Conservation (phyloP, 23 tunicate genomes). For the Styela plicata region DNA sequence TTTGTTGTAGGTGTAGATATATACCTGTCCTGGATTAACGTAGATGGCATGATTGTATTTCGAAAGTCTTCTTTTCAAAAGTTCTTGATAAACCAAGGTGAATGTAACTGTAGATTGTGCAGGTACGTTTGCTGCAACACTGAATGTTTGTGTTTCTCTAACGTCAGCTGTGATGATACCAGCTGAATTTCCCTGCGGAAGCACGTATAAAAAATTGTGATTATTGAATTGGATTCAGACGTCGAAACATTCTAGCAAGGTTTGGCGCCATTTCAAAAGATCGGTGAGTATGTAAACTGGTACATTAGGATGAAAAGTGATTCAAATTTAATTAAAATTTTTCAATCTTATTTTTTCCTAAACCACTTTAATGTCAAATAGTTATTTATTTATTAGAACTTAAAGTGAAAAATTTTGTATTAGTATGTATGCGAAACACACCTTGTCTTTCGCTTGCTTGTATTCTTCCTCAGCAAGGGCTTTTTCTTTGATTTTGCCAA, state of each 20-base stretch:
- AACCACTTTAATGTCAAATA: too few relatives aligned
- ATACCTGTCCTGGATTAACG: slow-evolving; percentile 79
- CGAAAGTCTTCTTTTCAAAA: slow-evolving; percentile 52
- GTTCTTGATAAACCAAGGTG: slow-evolving; percentile 47
- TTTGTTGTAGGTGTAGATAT: too few relatives aligned
- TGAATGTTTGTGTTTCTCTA: slow-evolving; percentile 60
- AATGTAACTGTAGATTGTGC: slow-evolving; percentile 46
- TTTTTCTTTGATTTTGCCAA: slow-evolving; percentile 59
- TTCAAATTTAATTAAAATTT: too few relatives aligned
- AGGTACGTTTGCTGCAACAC: slow-evolving; percentile 70
- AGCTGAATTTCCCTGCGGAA: slow-evolving; percentile 78
- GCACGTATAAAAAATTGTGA: too few relatives aligned
- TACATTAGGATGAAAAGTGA: slow-evolving; percentile 21
- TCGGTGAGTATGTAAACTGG: too few relatives aligned
- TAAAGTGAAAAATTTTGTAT: too few relatives aligned
- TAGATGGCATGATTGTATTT: slow-evolving; percentile 51
- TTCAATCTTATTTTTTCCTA: too few relatives aligned
- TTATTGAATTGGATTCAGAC: too few relatives aligned
- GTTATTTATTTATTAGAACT: too few relatives aligned
- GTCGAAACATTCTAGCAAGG: too few relatives aligned
- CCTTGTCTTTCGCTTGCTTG: slow-evolving; percentile 51
- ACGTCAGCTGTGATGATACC: slow-evolving; percentile 52
- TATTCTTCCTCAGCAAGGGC: slow-evolving; percentile 41
- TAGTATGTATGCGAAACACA: too few relatives aligned
- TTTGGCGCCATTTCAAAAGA: too few relatives aligned